Evolutionary conservation across 2,797 vertebrate genomes (phyloP), one percentile per base, ranked within the genome.

Genomic region (Microctenopoma stevenorrisi): DNA sequence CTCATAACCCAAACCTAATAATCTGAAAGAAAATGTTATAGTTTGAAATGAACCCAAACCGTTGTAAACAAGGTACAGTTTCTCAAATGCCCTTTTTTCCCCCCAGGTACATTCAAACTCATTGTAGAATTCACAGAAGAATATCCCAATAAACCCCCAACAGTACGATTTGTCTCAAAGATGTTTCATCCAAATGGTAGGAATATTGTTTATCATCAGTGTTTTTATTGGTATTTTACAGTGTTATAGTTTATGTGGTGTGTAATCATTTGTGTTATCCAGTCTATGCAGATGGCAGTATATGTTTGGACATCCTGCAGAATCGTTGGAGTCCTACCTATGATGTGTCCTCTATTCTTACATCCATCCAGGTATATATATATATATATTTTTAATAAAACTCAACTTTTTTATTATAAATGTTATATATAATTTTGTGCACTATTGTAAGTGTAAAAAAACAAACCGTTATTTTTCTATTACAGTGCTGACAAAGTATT

Each of bases 131-230:
- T 99, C 85, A 99, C 97, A 90, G 98, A 99, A 93, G 98, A 99
- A 94, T 99, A 99, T 85, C 98, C 97, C 0, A 99, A 99, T 93
- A 99, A 99, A 89, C 97, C 98, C 57, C 97, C 97, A 30, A 99
- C 97, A 79, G 97, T 99, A 93, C 94, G 98, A 94, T 99, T 99
- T 94, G 96, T 98, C 79, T 99, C 98, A 77, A 99, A 99, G 94
- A 99, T 99, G 98, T 99, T 99, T 93, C 98, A 99, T 94, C 98
- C 98, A 79, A 99, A 99, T 90, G 98, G 98, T 97, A 94, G 81
- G 94, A 55, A 44, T 28, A 7, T 40, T 43, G 18, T 49, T 33
- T 25, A 38, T 44, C 16, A 5, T 44, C 7, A 15, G 2, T 44
- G 43, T n/a, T 9, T 63, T 13, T 15, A 18, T 22, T 28, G 7